Evolutionary conservation across 2,797 vertebrate genomes (phyloP), one percentile per base, ranked within the genome.

Genomic region (Alauda arvensis): DNA sequence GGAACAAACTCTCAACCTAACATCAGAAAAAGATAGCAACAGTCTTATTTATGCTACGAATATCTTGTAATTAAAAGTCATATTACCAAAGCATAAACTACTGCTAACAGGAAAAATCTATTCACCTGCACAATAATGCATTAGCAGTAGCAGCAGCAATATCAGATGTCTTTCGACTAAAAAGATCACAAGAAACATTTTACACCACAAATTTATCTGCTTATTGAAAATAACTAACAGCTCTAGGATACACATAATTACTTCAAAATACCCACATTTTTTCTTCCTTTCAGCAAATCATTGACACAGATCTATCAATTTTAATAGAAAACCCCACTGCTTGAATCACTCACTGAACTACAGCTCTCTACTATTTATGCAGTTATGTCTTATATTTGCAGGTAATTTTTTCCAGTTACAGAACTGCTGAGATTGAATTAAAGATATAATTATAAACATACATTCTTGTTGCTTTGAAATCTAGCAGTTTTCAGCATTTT

Each of bases 1-100:
- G 98, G 97, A 98, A 98, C 96, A 98, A 97, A 96, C 98, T 98
- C 96, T 98, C 98, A 97, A 98, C 98, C 98, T 98, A 89, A 95
- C 96, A 92, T 96, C 91, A 95, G 77, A 96, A 95, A 96, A 93
- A 97, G 91, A 97, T 1, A 95, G 87, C 62, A 95, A 95, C 65
- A 96, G 65, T 91, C 31, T 90, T 45, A 91, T 95, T 79, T 84
- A 89, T 81, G 78, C 78, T 93, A 85, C 16, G 42, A 88, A 90
- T 53, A 79, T 25, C 62, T 92, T n/a, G 67, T 43, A 92, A 34
- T 90, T 77, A 60, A 34, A 91, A 91, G 12, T 89, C 84, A 31
- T 77, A 48, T 85, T 72, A 77, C 28, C 14, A 1, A 84, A 77
- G 65, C 8, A 61, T 77, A 83, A 86, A 63, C 59, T 67, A 76